Base-by-base conservation (phyloP, 2,888 invertebrate species). In the Cheilosia scutellata region DNA sequence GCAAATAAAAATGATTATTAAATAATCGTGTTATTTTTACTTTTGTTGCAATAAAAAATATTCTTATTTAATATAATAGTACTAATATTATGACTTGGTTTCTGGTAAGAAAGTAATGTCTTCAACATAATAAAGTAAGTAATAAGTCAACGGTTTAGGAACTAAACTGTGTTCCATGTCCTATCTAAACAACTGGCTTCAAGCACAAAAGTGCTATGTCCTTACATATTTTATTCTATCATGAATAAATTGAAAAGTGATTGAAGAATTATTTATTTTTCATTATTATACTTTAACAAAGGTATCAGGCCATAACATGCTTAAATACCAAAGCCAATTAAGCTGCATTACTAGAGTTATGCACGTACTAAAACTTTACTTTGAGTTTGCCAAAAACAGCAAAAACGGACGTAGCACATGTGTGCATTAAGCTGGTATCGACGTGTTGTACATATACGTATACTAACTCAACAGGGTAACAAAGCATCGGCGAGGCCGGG, bases 141-240 rank as follows among this genome's bases (percentile, higher is more conserved):
- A 16, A 44, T 0, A 16, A n/a, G 16, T 44, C 5, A n/a, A 44
- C 44, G 13, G 44, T n/a, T n/a, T n/a, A 44, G 44, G 44, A 16
- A 44, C 44, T 44, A n/a, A n/a, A 44, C 5, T 44, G 44, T 16
- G 44, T 44, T 44, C 4, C 16, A 44, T 44, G 44, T 16, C 44
- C 44, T 44, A 1, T 44, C n/a, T 44, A n/a, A 44, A 44, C 44
- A 44, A 44, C 44, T 44, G 44, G 44, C 44, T n/a, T 5, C 16
- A 44, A 44, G 44, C 44, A 44, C 44, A 44, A 44, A 44, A 16
- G 44, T 44, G 44, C 44, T 44, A 16, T 44, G 44, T 44, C 16
- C 44, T 16, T 16, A 44, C 16, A 44, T 16, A 44, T 44, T 44
- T 44, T 5, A 44, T 44, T 44, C 44, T 16, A 44, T 44, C 16